Percentiles rank a stretch among this genome's conserved stretches.
phyloP scores from a whole-genome alignment of 2,797 vertebrate species.

The Antrozous pallidus region DNA sequence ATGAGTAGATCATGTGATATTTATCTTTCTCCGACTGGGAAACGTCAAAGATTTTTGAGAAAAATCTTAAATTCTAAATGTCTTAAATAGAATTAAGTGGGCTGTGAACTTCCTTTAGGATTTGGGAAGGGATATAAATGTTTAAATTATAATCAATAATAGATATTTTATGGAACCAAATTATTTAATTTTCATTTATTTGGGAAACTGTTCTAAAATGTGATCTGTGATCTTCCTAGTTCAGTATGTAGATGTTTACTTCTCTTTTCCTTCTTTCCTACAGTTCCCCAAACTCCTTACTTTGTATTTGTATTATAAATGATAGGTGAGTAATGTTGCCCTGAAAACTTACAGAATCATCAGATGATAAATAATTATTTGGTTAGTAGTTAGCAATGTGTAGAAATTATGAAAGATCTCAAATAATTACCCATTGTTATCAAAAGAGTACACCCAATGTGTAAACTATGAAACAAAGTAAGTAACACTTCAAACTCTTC shows the following conservation, averaged over 20 bases:
- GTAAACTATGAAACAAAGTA: neutral
- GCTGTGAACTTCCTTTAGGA: neutral
- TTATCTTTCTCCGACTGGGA: neutral
- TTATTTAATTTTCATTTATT: neutral
- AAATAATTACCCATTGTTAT: neutral
- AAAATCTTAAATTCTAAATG: slow-evolving; percentile 5
- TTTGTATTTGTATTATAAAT: neutral
- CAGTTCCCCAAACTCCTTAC: neutral
- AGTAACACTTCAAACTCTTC: neutral
- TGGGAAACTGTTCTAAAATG: neutral
- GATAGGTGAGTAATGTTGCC: neutral
- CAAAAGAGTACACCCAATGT: neutral
- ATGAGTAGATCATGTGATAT: no score
- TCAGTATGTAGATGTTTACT: neutral
- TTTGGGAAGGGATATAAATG: neutral
- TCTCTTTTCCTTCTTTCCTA: neutral
- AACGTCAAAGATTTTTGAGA: neutral
- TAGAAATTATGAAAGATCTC: slow-evolving; percentile 3
- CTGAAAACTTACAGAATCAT: neutral
- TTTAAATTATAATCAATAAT: neutral
- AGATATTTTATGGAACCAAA: neutral
- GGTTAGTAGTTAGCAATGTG: neutral
- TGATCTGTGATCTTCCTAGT: neutral
- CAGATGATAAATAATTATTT: neutral
- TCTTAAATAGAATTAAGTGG: neutral